These are phyloP conservation scores for Chloroclystis v-ata DNA, from an alignment of 2,888 invertebrate genomes.

Conservation along the genomic window DNA sequence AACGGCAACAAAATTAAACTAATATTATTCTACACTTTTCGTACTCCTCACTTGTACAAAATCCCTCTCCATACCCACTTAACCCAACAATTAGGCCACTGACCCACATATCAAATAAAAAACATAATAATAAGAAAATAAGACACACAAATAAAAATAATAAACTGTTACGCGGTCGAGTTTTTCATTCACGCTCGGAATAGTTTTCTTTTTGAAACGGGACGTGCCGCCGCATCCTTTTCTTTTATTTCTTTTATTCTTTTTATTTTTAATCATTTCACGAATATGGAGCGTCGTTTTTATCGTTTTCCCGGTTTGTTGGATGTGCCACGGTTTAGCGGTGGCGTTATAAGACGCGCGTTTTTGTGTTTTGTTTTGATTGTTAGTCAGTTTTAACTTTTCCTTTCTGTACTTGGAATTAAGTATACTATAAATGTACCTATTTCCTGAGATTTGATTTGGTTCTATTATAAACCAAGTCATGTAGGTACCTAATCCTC, in stretches of 20 bases:
- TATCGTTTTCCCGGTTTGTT: constrained; percentile 67
- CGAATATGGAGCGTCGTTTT: constrained; percentile 76
- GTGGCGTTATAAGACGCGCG: neutral
- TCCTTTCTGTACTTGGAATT: too few relatives aligned
- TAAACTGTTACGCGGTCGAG: constrained; percentile 65
- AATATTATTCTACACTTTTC: too few relatives aligned
- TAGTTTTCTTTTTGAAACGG: constrained; percentile 75
- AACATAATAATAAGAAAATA: constrained; percentile 66
- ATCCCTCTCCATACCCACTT: constrained; percentile 25
- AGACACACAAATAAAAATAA: constrained; percentile 70
- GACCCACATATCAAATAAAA: constrained; percentile 75
- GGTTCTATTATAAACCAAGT: too few relatives aligned
- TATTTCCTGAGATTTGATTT: too few relatives aligned
- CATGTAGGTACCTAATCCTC: too few relatives aligned
- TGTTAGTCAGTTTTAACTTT: too few relatives aligned
- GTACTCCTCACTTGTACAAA: too few relatives aligned
- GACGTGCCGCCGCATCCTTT: constrained; percentile 67
- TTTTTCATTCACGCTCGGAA: constrained; percentile 76
- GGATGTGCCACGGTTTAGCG: neutral
- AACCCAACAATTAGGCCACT: constrained; percentile 34
- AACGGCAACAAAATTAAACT: too few relatives aligned
- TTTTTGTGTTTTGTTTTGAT: too few relatives aligned
- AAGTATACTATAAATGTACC: too few relatives aligned
- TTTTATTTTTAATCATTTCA: constrained; percentile 74
- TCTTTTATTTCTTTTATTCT: constrained; percentile 66